Evolutionary conservation across 2,888 invertebrate genomes (phyloP), one percentile per base, ranked within the genome.

Genomic region (Brassicogethes aeneus): DNA sequence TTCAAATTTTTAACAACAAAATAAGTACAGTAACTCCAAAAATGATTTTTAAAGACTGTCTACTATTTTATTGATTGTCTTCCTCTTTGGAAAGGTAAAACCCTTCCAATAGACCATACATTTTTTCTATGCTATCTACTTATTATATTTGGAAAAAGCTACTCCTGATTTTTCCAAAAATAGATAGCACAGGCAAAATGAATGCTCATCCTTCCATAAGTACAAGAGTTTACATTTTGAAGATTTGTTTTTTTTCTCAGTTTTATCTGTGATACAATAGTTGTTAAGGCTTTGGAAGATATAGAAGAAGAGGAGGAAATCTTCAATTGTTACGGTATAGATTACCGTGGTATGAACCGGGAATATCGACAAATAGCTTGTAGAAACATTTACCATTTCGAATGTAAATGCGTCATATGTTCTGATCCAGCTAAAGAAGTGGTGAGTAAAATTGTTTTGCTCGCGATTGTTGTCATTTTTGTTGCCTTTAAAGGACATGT

Each of bases 301-400:
- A 72, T 93, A 23, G 49, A 65, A 1, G 55, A 69, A 16, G 83
- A 82, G 2, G 75, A 75, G 8, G 87, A 93, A 70, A 76, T 95
- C 46, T 76, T 76, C 50, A 92, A 92, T 67, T 90, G 90, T 60
- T 94, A 94, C 66, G 87, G 85, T 7, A 81, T 85, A 36, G 82
- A 87, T 63, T 83, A 76, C 48, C 75, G 79, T 29, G 74, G 80
- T 41, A 79, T 80, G 70, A 61, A 72, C 1, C 71, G 70, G 17
- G 59, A 70, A 2, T 73, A 78, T 13, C 73, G 94, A 1, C 77
- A 79, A 44, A 65, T 73, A 13, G 68, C 72, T 3, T 72, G 94
- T 17, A 62, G 71, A 39, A 71, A 73, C 13, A 85, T 85, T 55
- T 94, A 92, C 66, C 76, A 76, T 62, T 94, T 95, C 66, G 66